Percentiles rank a stretch among this genome's conserved stretches.
Evolutionary conservation across 2,797 vertebrate species (phyloP).

Genomic region (Adelosebastes latens): DNA sequence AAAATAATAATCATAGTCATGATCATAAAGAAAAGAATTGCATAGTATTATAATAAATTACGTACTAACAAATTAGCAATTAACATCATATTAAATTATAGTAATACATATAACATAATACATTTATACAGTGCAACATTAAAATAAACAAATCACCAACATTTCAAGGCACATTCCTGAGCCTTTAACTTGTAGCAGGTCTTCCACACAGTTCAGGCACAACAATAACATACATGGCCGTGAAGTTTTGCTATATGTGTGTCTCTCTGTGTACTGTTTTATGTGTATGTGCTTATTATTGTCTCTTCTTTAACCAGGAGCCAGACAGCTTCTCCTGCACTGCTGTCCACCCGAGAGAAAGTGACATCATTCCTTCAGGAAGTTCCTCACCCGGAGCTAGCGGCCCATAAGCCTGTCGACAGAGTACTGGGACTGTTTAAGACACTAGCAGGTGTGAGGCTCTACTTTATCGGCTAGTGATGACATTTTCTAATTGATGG

Average conservation of each 20-base stretch:
- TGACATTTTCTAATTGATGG: not conserved
- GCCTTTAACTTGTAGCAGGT: not conserved
- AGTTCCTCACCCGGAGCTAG: slow-evolving; percentile 57
- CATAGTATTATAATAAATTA: no score
- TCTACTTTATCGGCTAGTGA: not conserved
- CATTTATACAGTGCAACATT: no score
- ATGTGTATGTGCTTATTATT: not conserved
- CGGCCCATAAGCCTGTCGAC: slow-evolving; percentile 33
- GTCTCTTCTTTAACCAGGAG: slow-evolving; percentile 65
- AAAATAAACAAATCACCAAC: not conserved
- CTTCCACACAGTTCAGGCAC: rapidly evolving
- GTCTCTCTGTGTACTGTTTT: not conserved
- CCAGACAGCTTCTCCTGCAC: slow-evolving; percentile 74
- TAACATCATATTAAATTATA: no score
- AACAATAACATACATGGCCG: rapidly evolving
- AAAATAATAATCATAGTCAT: no score
- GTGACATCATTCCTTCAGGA: slow-evolving; percentile 87
- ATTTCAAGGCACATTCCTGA: not conserved
- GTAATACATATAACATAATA: no score
- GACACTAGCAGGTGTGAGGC: slow-evolving; percentile 78
- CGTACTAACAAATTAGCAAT: rapidly evolving
- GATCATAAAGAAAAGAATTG: no score
- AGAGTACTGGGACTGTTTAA: slow-evolving; percentile 87
- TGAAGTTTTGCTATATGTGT: not conserved
- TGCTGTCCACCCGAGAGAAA: slow-evolving; percentile 82